Evolutionary conservation across 2,113 vertebrate genomes (phyloP), one percentile per base, ranked within the genome.

Genomic region (Limnothrissa miodon): DNA sequence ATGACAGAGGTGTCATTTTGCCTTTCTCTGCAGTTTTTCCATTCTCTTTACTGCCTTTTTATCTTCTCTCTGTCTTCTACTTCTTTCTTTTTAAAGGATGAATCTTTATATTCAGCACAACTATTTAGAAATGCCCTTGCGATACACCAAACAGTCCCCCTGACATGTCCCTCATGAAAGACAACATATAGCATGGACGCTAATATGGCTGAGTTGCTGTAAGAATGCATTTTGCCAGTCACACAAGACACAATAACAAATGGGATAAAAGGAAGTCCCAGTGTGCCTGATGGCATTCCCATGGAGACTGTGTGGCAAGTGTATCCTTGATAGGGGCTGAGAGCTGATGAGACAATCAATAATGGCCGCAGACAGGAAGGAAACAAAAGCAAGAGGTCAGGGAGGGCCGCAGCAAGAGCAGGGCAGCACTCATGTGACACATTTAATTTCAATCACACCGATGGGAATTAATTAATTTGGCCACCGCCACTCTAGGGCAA

Each of bases 401-500:
- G 2, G 7, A 80, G 1, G 59, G 29, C 56, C 80, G 11, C 66
- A 78, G 46, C n/a, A n/a, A 1, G 62, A 74, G 23, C 39, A 39
- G 53, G 79, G 59, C 45, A 74, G 45, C 2, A 13, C n/a, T 2
- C 23, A 51, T 80, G 59, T 74, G 23, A 45, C 84, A 81, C 74
- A 81, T 79, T 82, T 83, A 70, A 81, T 78, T 86, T 70, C 81
- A 87, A 84, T 86, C 78, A 83, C 66, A 79, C 81, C 81, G 81
- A 84, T 79, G 51, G 59, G 59, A 66, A 66, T 66, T 86, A 87
- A 87, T 84, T 84, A 88, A 84, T 86, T 80, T 84, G 78, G 53
- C 79, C 62, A 39, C 7, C 25, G 66, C 66, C 80, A 83, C 78
- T 85, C 80, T 25, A 29, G 59, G 29, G 9, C 39, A 70, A 23